Conservation (phyloP, 2,797 vertebrate species). For the Syngnathus acus region DNA sequence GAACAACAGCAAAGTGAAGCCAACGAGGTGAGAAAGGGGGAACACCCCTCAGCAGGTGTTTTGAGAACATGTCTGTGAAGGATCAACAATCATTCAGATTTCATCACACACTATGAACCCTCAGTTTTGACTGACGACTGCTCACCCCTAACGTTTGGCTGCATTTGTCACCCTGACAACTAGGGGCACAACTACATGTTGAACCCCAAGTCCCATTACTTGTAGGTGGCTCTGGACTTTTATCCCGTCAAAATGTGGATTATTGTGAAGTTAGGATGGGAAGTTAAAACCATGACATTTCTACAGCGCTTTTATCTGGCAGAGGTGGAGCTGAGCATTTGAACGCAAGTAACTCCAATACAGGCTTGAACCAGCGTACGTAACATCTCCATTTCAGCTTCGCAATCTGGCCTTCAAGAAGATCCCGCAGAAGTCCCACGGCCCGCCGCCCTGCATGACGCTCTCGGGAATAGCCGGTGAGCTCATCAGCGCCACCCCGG, state of each 20-base stretch:
- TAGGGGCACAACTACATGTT: too few species aligned
- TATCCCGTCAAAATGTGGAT: too few species aligned
- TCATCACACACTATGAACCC: neutral
- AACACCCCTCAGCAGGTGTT: neutral
- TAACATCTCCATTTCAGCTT: constrained; percentile 64
- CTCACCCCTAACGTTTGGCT: too few species aligned
- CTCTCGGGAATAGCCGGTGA: constrained; percentile 73
- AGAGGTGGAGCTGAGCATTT: too few species aligned
- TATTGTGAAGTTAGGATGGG: too few species aligned
- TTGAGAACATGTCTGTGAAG: neutral
- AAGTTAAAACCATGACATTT: too few species aligned
- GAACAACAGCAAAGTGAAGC: constrained; percentile 89
- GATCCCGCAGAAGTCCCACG: constrained; percentile 83
- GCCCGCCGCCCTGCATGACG: constrained; percentile 45
- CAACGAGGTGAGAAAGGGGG: constrained; percentile 74
- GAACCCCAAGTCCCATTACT: too few species aligned
- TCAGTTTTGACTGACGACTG: too few species aligned
- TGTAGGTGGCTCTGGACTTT: too few species aligned
- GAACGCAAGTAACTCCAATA: neutral
- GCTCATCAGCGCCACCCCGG: constrained; percentile 59
- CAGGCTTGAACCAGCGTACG: neutral
- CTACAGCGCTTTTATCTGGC: too few species aligned
- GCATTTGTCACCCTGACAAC: too few species aligned
- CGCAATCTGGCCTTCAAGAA: constrained; percentile 93
- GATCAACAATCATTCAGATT: neutral